These are phyloP conservation scores for Babyrousa celebensis DNA, from an alignment of 2,797 vertebrate genomes.

Conservation along the genomic window DNA sequence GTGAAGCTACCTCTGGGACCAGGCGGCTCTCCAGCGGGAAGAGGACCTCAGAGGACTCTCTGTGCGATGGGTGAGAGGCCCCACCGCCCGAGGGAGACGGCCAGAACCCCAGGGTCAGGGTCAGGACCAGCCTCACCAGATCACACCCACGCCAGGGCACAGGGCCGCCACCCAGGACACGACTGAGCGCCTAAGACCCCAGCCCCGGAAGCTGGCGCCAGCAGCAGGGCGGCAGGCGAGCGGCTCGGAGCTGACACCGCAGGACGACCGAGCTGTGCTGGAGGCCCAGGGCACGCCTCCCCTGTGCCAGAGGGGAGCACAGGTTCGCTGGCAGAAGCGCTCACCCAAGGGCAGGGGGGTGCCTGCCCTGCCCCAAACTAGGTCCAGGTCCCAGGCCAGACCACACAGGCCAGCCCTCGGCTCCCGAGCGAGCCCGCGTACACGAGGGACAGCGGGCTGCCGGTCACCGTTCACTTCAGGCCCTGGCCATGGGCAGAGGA, in stretches of 20 bases:
- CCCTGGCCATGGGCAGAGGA: background rate
- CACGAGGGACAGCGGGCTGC: no score
- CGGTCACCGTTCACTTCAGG: no score
- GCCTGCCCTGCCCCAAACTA: background rate
- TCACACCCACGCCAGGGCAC: background rate
- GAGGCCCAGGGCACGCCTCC: background rate
- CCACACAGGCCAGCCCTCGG: background rate
- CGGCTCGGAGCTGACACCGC: no score
- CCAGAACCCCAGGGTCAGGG: background rate
- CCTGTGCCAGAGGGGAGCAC: no score
- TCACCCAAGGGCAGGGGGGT: background rate
- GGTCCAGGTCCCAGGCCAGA: no score
- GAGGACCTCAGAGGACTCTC: background rate
- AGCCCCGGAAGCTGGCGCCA: no score
- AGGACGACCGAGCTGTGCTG: no score
- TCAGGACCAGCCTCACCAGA: background rate
- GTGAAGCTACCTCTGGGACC: background rate
- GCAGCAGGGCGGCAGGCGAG: no score
- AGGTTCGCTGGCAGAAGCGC: fast-evolving
- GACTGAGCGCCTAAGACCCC: no score
- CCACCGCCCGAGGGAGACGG: no score
- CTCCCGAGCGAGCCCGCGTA: background rate
- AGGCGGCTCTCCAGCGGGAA: background rate
- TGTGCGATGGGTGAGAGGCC: no score
- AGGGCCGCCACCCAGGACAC: no score